Base-by-base conservation (phyloP, 2,113 vertebrate genomes). In the Gavialis gangeticus region DNA sequence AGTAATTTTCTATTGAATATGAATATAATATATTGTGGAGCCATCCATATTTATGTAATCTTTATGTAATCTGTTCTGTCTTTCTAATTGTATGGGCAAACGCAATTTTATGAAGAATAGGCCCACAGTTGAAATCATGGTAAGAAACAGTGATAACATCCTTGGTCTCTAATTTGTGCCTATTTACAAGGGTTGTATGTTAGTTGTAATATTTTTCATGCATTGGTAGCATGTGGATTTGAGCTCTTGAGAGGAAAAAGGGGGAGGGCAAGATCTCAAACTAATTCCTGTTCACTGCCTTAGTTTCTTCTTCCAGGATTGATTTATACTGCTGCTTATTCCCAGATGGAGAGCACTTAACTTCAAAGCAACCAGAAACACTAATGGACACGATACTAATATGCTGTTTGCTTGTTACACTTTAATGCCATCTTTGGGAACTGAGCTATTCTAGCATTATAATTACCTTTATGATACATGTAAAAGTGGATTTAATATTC, bases 401-500 rank as follows among this genome's bases (percentile, higher is more conserved):
- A 57, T 90, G 25, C n/a, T 92, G 76, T 85, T 94, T 77, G 92
- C 91, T 89, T 97, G 92, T 97, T 97, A 81, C 76, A 90, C 82
- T 92, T 97, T 92, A 95, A 94, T 94, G 82, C 95, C 93, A 93
- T 92, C 25, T 46, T 93, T 60, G 84, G 64, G 71, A 82, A 84
- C 92, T 88, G 89, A 95, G 86, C 69, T 82, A 95, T 97, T 97
- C 90, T 94, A 96, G 86, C 91, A 88, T 96, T 97, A 89, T 85
- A 97, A 96, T 96, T 95, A 95, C 64, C 96, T 97, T 97, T 96
- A 78, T 79, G 94, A 95, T 88, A 76, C 78, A 66, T 96, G 91
- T 98, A 96, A 98, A 95, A 94, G 75, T 87, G 96, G 92, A 85
- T 94, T 97, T 98, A 97, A 97, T 97, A 97, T 96, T 95, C 95